Base-by-base conservation (phyloP, 2,797 vertebrate genomes). In the Coccyzus lansbergi region DNA sequence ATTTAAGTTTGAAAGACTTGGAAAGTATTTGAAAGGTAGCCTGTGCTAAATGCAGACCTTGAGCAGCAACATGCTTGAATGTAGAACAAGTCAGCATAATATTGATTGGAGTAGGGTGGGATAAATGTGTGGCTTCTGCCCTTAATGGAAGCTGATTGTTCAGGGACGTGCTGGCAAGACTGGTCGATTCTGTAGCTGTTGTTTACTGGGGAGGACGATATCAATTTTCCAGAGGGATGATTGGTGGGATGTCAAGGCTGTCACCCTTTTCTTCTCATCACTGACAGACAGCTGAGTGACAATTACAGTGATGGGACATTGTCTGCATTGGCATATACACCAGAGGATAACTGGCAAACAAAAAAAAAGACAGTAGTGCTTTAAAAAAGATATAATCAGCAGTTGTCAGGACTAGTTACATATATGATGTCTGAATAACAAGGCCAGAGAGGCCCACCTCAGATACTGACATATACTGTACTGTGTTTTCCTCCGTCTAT, bases 71-170 rank as follows among this genome's bases (percentile, higher is more conserved):
- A 42, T 24, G 21, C 85, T 95, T 70, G 88, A 92, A 83, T 22
- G 26, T 95, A 96, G 90, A 94, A 92, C 94, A 95, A 97, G 95
- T 91, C 96, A 82, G 94, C 8, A 38, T 88, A 18, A 82, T 97
- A 98, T 98, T 98, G 98, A 98, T 98, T 97, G 96, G 91, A 84
- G 80, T 86, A 82, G 20, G 8, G 88, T 92, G 95, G 96, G 96
- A 98, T 97, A 97, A 98, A 98, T 97, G 97, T 97, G 97, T 97
- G 96, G 93, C 97, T 98, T 97, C 96, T 98, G 96, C 96, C 96
- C 96, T 97, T 98, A 98, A 98, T 98, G 97, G 98, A 97, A 98
- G 97, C 96, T 98, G 98, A 98, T 98, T 98, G 97, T 97, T 98
- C 97, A 49, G 97, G 97, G 98, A 98, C 96, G 93, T 93, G 95